Conservation (phyloP, 2,888 invertebrate species). For the Cephus runcator region DNA sequence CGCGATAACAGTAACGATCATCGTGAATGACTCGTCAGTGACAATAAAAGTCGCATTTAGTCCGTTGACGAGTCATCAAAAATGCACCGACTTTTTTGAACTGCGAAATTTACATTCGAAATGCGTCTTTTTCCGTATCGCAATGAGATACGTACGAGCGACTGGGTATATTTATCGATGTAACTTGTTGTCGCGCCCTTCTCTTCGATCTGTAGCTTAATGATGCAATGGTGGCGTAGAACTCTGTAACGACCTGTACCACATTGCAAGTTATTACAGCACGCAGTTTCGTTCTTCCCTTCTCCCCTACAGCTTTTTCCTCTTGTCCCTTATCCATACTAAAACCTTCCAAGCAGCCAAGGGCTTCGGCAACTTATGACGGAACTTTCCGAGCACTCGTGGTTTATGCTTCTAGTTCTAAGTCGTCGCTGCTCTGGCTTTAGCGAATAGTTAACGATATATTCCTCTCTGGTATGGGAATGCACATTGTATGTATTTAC, state of each 20-base stretch:
- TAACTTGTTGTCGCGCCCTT: background rate
- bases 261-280: background rate
- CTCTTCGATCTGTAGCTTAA: background rate
- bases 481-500: background rate
- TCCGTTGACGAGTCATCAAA: too few species aligned
- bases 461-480: background rate
- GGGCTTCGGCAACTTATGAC: conserved; percentile 32
- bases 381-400: conserved; percentile 29
- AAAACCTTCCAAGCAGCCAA: conserved; percentile 23
- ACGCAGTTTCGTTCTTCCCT: background rate
- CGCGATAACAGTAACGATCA: too few species aligned
- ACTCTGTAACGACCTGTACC: background rate
- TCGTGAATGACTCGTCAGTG: too few species aligned
- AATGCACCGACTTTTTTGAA: too few species aligned
- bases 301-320: background rate
- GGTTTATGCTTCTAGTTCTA: conserved; percentile 23
- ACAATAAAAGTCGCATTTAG: too few species aligned
- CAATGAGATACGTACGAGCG: too few species aligned
- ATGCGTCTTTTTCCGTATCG: too few species aligned
- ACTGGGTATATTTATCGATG: too few species aligned
- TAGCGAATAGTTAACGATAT: background rate
- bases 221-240: too few species aligned
- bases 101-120: too few species aligned
- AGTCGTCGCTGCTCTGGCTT: background rate
- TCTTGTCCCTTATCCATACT: background rate